Conservation (phyloP, 2,797 vertebrate species). For the Gallinago solitaria region DNA sequence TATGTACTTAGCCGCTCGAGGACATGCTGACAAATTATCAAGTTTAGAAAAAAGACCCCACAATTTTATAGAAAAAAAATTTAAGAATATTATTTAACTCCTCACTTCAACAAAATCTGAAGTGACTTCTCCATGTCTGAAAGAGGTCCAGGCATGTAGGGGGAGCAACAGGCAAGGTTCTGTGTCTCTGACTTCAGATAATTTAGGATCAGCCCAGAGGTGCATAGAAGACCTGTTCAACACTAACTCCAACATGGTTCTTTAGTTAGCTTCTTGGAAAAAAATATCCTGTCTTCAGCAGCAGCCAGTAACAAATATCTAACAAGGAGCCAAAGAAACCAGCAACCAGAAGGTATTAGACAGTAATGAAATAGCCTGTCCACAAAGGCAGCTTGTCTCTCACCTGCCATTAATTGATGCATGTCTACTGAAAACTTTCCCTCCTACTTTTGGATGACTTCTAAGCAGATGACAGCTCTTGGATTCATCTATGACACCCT, state of each 20-base stretch:
- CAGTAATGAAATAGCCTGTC: not conserved
- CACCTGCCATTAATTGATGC: not conserved
- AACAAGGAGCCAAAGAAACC: not conserved
- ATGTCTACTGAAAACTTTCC: not conserved
- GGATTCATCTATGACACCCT: not conserved
- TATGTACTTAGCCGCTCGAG: conserved; percentile 82
- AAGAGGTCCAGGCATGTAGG: not conserved
- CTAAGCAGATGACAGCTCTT: not conserved
- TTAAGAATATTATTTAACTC: not conserved
- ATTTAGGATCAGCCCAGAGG: not conserved
- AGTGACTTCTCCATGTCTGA: not conserved
- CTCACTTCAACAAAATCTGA: not conserved
- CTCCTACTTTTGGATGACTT: not conserved
- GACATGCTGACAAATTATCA: conserved; percentile 64
- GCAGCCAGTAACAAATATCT: not conserved
- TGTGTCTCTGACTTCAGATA: not conserved
- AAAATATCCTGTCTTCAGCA: not conserved
- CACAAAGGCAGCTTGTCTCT: not conserved
- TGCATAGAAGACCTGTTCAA: not conserved
- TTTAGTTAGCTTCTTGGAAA: not conserved
- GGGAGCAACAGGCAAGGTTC: not conserved
- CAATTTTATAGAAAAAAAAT: not conserved
- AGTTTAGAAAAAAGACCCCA: not conserved
- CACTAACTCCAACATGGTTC: not conserved
- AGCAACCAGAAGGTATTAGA: not conserved